Percentiles rank a stretch among this genome's conserved stretches.
These are phyloP conservation scores for Barbus barbus DNA, from an alignment of 2,113 vertebrate species.

Conservation along the genomic window DNA sequence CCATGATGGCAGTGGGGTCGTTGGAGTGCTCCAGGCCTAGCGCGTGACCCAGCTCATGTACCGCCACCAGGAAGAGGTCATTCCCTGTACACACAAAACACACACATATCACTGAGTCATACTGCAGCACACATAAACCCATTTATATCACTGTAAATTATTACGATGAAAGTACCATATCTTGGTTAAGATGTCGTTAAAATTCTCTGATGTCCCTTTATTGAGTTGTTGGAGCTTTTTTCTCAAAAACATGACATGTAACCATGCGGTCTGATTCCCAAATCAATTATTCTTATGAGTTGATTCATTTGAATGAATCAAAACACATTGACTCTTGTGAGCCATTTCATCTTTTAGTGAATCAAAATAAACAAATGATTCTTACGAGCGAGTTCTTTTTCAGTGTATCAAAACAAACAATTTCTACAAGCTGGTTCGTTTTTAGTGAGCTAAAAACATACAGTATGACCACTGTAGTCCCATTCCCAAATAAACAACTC, in stretches of 20 bases:
- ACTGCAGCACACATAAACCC: neutral
- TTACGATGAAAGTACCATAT: neutral
- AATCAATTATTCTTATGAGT: too few species aligned
- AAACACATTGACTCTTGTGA: too few species aligned
- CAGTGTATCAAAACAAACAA: neutral
- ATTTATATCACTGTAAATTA: neutral
- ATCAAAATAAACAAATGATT: neutral
- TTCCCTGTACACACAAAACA: constrained; percentile 80
- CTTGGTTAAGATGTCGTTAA: neutral
- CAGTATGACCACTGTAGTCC: neutral
- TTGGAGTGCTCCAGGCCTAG: constrained; percentile 97
- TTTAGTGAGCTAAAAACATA: neutral
- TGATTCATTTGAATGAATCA: too few species aligned
- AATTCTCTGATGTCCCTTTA: neutral
- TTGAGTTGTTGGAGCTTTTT: neutral
- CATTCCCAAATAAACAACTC: neutral
- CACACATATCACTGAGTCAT: neutral
- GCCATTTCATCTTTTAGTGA: neutral
- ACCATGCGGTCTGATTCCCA: too few species aligned
- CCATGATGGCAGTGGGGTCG: constrained; percentile 98
- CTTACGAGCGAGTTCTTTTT: neutral
- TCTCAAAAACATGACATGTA: neutral
- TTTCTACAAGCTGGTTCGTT: neutral
- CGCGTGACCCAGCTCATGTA: constrained; percentile 95
- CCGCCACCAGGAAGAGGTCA: constrained; percentile 86